Evolutionary conservation across 2,113 vertebrate species (phyloP).

Genomic region (Sus scrofa): T2T-Sscrofa CM000819.6:139204501-139205000

Average conservation of each 20-base stretch:
- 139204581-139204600: neutral
- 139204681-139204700: neutral
- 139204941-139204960: neutral
- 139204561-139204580: neutral
- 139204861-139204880: neutral
- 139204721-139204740: slow-evolving; percentile 18
- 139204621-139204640: neutral
- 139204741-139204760: neutral
- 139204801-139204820: neutral
- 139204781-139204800: slow-evolving; percentile 41
- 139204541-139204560: neutral
- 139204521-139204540: neutral
- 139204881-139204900: neutral
- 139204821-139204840: neutral
- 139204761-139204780: neutral
- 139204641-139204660: neutral
- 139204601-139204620: neutral
- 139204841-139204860: neutral
- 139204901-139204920: neutral
- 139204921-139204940: neutral
- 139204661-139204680: slow-evolving; percentile 4
- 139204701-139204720: neutral
- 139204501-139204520: neutral
- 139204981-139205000: neutral
- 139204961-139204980: neutral